These are phyloP conservation scores for Triplophysa siluroides DNA, from an alignment of 2,113 vertebrate genomes.

Conservation along the genomic window DNA sequence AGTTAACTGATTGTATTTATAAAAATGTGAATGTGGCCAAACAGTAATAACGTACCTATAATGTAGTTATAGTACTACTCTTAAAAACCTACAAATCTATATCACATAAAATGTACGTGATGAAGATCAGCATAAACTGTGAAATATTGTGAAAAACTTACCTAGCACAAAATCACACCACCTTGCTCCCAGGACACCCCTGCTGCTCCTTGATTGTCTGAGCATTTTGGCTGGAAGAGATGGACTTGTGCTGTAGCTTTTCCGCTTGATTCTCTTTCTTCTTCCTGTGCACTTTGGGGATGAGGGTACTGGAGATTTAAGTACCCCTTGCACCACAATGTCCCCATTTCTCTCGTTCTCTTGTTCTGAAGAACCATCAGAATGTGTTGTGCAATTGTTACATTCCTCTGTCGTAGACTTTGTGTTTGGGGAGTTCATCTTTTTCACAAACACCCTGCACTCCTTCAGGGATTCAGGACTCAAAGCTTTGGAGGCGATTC, in stretches of 20 bases:
- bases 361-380: conserved; percentile 63
- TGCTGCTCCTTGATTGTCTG: conserved; percentile 85
- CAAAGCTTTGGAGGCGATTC: conserved; percentile 79
- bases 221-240: conserved; percentile 81
- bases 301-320: conserved; percentile 34
- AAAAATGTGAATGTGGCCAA: too few relatives aligned
- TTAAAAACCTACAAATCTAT: too few relatives aligned
- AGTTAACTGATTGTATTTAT: too few relatives aligned
- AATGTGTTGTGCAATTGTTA: conserved; percentile 74
- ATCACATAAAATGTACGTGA: too few relatives aligned
- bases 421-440: conserved; percentile 86
- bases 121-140: background rate
- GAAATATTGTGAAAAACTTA: conserved; percentile 67
- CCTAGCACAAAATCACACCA: conserved; percentile 90
- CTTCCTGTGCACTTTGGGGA: conserved; percentile 51
- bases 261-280: conserved; percentile 61
- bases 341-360: conserved; percentile 28
- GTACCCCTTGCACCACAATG: conserved; percentile 25
- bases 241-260: conserved; percentile 55
- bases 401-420: conserved; percentile 68
- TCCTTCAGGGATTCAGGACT: conserved; percentile 87
- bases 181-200: conserved; percentile 80
- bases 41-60: too few relatives aligned
- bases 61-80: too few relatives aligned
- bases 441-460: conserved; percentile 93